Percentiles rank a stretch among this genome's conserved stretches.
phyloP scores from a whole-genome alignment of 2,888 invertebrate species.

The Taenaris catops region DNA sequence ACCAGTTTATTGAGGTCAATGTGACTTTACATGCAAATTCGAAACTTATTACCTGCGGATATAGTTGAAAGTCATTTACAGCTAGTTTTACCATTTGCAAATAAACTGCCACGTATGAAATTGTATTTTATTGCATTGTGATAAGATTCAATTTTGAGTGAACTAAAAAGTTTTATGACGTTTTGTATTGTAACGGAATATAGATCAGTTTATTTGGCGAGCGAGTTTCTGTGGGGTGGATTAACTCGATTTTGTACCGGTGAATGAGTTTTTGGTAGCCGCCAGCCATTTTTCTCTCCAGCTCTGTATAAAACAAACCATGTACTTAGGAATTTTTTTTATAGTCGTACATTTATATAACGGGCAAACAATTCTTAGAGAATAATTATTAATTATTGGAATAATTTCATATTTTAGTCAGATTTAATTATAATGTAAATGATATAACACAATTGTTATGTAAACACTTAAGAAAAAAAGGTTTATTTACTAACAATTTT shows the following conservation, averaged over 20 bases:
- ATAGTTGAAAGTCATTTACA: slow-evolving; percentile 25
- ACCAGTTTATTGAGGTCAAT: slow-evolving; percentile 25
- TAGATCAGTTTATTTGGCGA: slow-evolving; percentile 61
- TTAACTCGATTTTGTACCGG: slow-evolving; percentile 71
- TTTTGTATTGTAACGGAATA: slow-evolving; percentile 20
- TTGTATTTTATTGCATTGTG: not conserved
- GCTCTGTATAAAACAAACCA: slow-evolving; percentile 10
- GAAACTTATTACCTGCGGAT: not conserved
- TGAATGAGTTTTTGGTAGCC: slow-evolving; percentile 79
- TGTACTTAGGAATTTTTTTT: too few species aligned
- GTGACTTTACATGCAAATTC: slow-evolving; percentile 12
- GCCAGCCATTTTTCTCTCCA: slow-evolving; percentile 56
- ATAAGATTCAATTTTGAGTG: slow-evolving; percentile 18
- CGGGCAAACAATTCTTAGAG: too few species aligned
- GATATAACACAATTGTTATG: too few species aligned
- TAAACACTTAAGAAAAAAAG: too few species aligned
- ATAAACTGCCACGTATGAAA: not conserved
- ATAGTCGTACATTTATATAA: too few species aligned
- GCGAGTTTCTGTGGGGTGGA: slow-evolving; percentile 51
- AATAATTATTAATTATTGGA: too few species aligned
- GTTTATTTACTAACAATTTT: too few species aligned
- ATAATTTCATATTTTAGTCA: too few species aligned
- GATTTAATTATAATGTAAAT: too few species aligned
- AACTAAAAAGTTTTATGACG: slow-evolving; percentile 2
- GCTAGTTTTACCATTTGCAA: not conserved